Evolutionary conservation across 2,113 vertebrate genomes (phyloP).

Genomic region (Erythrocercus mccallii): DNA sequence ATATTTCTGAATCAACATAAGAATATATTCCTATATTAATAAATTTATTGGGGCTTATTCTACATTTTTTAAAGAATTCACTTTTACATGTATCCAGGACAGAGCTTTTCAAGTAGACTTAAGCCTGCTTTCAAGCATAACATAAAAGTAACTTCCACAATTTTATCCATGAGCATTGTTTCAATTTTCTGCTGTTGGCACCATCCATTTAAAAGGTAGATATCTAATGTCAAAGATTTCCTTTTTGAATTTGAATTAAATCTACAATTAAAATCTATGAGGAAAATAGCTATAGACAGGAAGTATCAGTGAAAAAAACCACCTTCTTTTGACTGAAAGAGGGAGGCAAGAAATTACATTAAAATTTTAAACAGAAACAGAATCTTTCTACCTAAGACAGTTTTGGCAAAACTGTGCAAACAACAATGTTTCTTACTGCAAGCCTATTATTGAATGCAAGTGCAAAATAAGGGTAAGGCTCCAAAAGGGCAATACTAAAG

Average conservation of each 20-base stretch:
- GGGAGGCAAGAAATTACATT: slow-evolving; percentile 46
- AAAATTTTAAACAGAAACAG: slow-evolving; percentile 65
- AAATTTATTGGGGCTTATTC: slow-evolving; percentile 20
- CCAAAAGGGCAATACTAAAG: slow-evolving; percentile 36
- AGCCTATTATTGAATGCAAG: slow-evolving; percentile 52
- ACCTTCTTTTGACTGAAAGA: slow-evolving; percentile 52
- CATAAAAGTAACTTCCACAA: not conserved
- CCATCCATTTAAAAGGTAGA: slow-evolving; percentile 7
- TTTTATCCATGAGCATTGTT: not conserved
- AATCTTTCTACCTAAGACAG: slow-evolving; percentile 48
- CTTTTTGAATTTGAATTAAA: slow-evolving; percentile 22
- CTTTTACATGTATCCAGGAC: slow-evolving; percentile 11
- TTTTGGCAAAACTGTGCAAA: slow-evolving; percentile 65
- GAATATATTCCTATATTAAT: not conserved
- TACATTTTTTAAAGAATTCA: not conserved
- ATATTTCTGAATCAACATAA: slow-evolving; percentile 18
- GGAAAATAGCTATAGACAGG: not conserved
- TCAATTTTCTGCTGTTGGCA: not conserved
- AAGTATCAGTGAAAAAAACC: not conserved
- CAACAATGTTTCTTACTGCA: slow-evolving; percentile 51
- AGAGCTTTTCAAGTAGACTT: not conserved
- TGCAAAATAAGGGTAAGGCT: slow-evolving; percentile 41
- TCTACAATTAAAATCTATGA: not conserved
- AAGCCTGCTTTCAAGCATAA: not conserved
- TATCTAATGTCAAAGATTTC: slow-evolving; percentile 20